Evolutionary conservation across 2,113 vertebrate genomes (phyloP).

Genomic region (Poicephalus meyeri): DNA sequence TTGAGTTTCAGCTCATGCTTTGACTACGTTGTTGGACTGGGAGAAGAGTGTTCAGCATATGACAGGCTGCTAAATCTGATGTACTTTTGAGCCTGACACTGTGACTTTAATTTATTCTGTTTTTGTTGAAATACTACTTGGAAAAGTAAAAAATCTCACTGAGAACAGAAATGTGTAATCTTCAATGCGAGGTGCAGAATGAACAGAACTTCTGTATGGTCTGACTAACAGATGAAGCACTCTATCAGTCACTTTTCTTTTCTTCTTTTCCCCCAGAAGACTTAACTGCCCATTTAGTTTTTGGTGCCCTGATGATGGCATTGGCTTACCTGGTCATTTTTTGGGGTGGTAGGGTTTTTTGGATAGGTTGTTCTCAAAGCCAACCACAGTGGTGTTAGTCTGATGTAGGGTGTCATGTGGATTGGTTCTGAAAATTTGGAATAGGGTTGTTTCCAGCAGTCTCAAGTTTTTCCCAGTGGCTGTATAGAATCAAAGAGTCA

Average conservation of each 20-base stretch:
- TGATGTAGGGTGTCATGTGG: background rate
- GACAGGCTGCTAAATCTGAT: background rate
- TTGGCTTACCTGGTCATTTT: background rate
- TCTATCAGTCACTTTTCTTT: background rate
- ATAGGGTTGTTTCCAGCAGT: background rate
- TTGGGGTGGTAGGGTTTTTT: background rate
- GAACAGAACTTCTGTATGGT: background rate
- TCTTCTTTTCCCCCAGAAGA: fast-evolving
- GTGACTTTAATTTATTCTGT: background rate
- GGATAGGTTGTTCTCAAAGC: background rate
- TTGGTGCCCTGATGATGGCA: background rate
- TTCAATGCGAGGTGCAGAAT: background rate
- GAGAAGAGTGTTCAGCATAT: background rate
- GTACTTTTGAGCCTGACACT: background rate
- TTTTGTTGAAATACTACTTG: background rate
- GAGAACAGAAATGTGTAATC: background rate
- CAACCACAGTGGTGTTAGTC: background rate
- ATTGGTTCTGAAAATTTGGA: background rate
- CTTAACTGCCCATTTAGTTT: background rate
- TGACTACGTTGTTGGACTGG: background rate
- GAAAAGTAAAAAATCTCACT: background rate
- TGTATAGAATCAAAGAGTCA: background rate
- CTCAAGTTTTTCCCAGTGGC: background rate
- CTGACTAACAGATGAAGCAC: background rate
- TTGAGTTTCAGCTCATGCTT: background rate